Evolutionary conservation across 2,888 invertebrate species (phyloP).

Genomic region (Villa cingulata): DNA sequence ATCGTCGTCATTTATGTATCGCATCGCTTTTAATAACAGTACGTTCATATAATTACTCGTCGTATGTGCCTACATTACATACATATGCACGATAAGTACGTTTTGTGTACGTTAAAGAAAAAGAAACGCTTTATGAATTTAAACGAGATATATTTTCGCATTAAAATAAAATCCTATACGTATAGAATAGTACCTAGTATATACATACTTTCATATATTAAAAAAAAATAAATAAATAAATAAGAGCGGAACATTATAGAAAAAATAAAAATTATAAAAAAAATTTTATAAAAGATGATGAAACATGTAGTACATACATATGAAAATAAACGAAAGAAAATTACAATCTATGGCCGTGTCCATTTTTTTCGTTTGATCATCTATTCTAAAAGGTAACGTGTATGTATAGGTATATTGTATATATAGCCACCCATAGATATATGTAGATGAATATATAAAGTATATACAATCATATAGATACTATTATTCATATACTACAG

Average conservation of each 20-base stretch:
- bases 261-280: not conserved
- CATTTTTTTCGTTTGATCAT: not conserved
- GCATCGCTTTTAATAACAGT: too few species aligned
- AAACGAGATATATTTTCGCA: constrained; percentile 7
- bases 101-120: too few species aligned
- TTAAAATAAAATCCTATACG: not conserved
- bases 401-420: not conserved
- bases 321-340: not conserved
- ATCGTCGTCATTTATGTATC: too few species aligned
- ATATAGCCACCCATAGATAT: not conserved
- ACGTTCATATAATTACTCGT: too few species aligned
- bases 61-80: too few species aligned
- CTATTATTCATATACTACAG: too few species aligned
- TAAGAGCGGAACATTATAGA: too few species aligned
- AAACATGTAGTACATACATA: not conserved
- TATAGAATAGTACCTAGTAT: too few species aligned
- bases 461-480: too few species aligned
- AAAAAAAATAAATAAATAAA: too few species aligned
- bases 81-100: not conserved
- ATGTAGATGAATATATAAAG: not conserved
- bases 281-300: not conserved
- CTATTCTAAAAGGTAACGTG: not conserved
- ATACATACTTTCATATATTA: too few species aligned
- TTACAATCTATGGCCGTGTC: not conserved
- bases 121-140: constrained; percentile 8